Evolutionary conservation across 2,797 vertebrate genomes (phyloP), one percentile per base, ranked within the genome.

Genomic region (Anisognathus igniventris): DNA sequence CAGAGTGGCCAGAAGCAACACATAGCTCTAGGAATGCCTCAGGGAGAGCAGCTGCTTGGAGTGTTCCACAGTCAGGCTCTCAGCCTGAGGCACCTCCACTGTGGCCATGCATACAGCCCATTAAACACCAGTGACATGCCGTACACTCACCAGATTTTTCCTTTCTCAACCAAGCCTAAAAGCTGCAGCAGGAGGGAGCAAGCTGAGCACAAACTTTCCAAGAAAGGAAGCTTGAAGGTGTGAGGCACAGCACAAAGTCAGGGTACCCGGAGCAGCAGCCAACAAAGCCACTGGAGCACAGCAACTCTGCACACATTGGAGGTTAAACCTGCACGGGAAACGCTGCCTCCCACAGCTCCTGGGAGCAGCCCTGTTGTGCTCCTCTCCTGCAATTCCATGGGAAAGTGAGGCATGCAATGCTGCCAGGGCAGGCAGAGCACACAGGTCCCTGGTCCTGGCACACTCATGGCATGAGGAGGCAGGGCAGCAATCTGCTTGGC

Each of bases 261-360:
- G 51, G 31, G 15, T 20, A 54, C 20, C 3, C 9, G 6, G 12
- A 37, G 39, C 65, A 53, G 54, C 35, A 37, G 15, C 23, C 25
- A 64, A 12, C 15, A 21, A 30, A 66, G 72, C 27, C 28, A 62
- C 67, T 45, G 2, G 1, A 72, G 44, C 39, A 64, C 19, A 67
- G 73, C 1, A 1, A 9, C 3, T 14, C n/a, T 7, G 31, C 50
- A 24, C 53, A 33, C 1, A 6, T 48, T 18, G 35, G 19, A 15
- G 16, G 31, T 19, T 35, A 47, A 62, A 72, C 22, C 47, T 47
- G 9, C 27, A 5, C 0, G 0, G 31, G 19, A 27, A 68, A 61
- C 0, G 0, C n/a, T 47, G 48, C 30, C 51, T 28, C 47, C 70
- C 73, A 51, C 68, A 71, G 40, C 71, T 51, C 60, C 23, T 10